Evolutionary conservation across 2,888 invertebrate species (phyloP).

Genomic region (Volucella inanis): DNA sequence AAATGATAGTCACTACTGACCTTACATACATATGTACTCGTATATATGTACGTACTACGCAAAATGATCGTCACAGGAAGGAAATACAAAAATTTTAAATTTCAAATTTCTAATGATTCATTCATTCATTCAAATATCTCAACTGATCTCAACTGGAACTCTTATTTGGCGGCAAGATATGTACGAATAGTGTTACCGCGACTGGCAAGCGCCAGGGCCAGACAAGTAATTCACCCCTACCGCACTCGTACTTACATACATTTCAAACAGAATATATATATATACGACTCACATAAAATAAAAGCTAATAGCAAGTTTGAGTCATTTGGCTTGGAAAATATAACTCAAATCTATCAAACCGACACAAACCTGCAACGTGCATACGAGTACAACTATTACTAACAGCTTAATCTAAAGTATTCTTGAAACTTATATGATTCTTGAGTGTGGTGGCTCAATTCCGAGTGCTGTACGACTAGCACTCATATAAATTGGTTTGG

Average conservation of each 20-base stretch:
- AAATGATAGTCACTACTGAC: no score
- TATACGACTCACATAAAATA: background rate
- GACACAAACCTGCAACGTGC: constrained; percentile 6
- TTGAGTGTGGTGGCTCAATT: constrained; percentile 58
- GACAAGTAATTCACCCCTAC: constrained; percentile 34
- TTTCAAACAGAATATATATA: constrained; percentile 22
- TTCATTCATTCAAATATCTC: constrained; percentile 33
- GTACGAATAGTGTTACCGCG: constrained; percentile 3
- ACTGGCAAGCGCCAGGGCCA: constrained; percentile 4
- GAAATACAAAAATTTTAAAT: constrained; percentile 36
- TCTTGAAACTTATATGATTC: constrained; percentile 56
- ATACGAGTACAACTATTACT: constrained; percentile 20
- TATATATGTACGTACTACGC: background rate
- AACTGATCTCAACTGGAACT: constrained; percentile 11
- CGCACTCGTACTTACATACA: constrained; percentile 11
- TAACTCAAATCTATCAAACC: constrained; percentile 48
- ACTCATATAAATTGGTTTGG: constrained; percentile 68
- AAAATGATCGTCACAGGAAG: background rate
- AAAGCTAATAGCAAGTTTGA: constrained; percentile 36
- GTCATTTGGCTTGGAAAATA: constrained; percentile 32
- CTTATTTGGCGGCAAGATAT: constrained; percentile 1
- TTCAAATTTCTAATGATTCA: constrained; percentile 51
- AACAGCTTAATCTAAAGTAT: constrained; percentile 58
- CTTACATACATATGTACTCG: no score
- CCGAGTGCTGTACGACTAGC: constrained; percentile 45